Evolutionary conservation across 2,113 vertebrate genomes (phyloP).

Genomic region (Macaca fascicularis): DNA sequence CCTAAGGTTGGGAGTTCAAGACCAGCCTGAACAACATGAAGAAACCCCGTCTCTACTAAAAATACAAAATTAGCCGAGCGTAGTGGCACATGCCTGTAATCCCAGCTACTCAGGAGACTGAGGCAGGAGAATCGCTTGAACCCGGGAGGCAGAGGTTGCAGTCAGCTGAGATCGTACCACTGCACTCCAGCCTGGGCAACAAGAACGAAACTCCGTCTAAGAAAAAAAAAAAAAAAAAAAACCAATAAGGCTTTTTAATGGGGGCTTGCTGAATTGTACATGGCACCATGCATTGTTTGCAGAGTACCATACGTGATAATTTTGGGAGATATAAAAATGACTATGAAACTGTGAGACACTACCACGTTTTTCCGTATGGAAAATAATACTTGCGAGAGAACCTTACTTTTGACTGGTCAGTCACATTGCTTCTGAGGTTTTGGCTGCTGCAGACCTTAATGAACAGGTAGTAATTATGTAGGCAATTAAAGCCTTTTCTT

Average conservation of each 20-base stretch:
- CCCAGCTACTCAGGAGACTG: too few relatives aligned
- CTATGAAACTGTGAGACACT: not conserved
- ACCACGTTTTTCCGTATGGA: not conserved
- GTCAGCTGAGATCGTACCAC: too few relatives aligned
- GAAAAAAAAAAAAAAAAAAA: not conserved
- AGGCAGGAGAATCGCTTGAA: too few relatives aligned
- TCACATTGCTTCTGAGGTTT: not conserved
- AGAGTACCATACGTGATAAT: not conserved
- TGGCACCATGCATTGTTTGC: not conserved
- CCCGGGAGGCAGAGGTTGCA: too few relatives aligned
- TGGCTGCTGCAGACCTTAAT: not conserved
- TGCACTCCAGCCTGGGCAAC: too few relatives aligned
- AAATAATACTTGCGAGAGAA: not conserved
- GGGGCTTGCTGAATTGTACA: not conserved
- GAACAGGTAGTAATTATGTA: not conserved
- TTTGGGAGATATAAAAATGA: not conserved
- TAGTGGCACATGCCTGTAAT: too few relatives aligned
- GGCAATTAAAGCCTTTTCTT: not conserved
- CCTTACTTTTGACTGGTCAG: not conserved
- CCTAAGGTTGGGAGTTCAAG: too few relatives aligned
- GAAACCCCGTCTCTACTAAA: too few relatives aligned
- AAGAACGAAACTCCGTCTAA: too few relatives aligned
- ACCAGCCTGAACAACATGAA: too few relatives aligned
- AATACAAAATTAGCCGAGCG: too few relatives aligned
- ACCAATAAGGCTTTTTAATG: constrained; percentile 19